Percentiles rank a stretch among this genome's conserved stretches.
phyloP scores from a whole-genome alignment of 2,888 invertebrate species.

The Dasysyrphus tricinctus region DNA sequence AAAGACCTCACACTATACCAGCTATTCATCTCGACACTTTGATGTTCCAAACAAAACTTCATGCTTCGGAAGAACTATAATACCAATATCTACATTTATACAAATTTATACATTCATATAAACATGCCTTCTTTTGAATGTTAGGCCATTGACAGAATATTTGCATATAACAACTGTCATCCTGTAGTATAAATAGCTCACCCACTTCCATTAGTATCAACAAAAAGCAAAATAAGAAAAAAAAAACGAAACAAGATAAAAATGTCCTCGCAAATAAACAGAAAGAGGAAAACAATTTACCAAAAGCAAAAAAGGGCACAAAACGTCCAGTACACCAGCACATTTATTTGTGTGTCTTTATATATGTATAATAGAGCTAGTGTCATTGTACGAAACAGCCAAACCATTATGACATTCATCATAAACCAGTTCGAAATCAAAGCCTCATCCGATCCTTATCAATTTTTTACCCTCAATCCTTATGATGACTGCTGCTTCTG shows the following conservation, averaged over 20 bases:
- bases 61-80: neutral
- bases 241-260: conserved; percentile 24
- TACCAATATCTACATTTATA: neutral
- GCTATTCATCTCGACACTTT: conserved; percentile 12
- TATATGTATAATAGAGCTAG: neutral
- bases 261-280: conserved; percentile 22
- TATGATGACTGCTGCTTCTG: conserved; percentile 17
- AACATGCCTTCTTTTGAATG: conserved; percentile 42
- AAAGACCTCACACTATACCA: neutral
- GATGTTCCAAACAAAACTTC: neutral
- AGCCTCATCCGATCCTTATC: conserved; percentile 73
- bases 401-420: conserved; percentile 71
- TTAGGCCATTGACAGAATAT: conserved; percentile 60
- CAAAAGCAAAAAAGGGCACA: conserved; percentile 66
- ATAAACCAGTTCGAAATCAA: conserved; percentile 68
- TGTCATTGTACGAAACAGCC: conserved; percentile 46
- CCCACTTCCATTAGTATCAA: conserved; percentile 41
- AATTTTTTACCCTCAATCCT: conserved; percentile 73
- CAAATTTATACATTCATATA: neutral
- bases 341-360: conserved; percentile 31
- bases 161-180: conserved; percentile 42
- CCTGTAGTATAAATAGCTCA: conserved; percentile 40
- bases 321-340: conserved; percentile 34
- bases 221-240: conserved; percentile 31
- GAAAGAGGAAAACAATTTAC: conserved; percentile 46